phyloP scores from a whole-genome alignment of 2,113 vertebrate genomes.

The Turnix velox region DNA sequence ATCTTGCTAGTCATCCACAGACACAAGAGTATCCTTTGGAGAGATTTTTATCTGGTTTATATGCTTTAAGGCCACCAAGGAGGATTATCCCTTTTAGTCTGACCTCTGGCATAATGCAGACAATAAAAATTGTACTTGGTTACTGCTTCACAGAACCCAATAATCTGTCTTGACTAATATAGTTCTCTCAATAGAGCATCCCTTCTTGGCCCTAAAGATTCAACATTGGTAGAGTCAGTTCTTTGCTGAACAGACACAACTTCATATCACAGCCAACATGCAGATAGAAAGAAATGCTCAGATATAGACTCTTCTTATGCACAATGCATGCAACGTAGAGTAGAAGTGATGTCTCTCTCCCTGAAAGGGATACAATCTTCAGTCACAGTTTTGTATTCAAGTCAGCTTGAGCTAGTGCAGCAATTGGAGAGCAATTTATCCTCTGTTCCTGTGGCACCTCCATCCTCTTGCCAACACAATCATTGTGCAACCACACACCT shows the following conservation, averaged over 20 bases:
- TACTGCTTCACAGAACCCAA: not conserved
- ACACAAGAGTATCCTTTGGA: not conserved
- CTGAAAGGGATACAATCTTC: not conserved
- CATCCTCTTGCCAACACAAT: not conserved
- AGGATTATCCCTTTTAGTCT: conserved; percentile 19
- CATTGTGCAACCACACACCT: accelerated
- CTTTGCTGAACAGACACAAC: not conserved
- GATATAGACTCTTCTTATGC: not conserved
- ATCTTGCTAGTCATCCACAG: conserved; percentile 2
- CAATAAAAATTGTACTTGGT: conserved; percentile 25
- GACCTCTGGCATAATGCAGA: not conserved
- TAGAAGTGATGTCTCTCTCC: not conserved
- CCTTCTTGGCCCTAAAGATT: not conserved
- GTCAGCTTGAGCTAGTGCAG: not conserved
- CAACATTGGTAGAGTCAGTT: not conserved
- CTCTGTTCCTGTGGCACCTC: not conserved
- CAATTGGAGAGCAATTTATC: not conserved
- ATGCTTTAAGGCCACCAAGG: conserved; percentile 6
- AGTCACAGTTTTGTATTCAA: not conserved
- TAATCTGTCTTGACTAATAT: conserved; percentile 1
- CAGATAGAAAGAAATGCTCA: not conserved
- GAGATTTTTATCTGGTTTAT: conserved; percentile 34
- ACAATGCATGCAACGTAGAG: accelerated
- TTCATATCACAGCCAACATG: not conserved
- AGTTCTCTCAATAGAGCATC: not conserved